Evolutionary conservation across 2,797 vertebrate genomes (phyloP).

Genomic region (Mus caroli): DNA sequence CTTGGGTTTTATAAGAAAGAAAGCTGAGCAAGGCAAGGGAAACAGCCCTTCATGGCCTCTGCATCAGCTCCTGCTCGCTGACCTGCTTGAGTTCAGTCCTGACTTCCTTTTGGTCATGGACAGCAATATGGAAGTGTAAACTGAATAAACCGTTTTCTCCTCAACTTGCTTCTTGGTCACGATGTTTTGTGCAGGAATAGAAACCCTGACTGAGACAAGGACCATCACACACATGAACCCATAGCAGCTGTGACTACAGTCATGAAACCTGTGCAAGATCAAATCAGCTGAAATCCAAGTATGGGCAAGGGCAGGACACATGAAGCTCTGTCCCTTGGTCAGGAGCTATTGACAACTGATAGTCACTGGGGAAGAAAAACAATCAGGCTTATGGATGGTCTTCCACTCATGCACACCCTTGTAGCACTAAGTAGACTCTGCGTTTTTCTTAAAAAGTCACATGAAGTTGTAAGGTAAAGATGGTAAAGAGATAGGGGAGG

Average conservation of each 20-base stretch:
- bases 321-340: not conserved
- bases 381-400: not conserved
- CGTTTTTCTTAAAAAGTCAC: not conserved
- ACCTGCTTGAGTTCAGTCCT: too few species aligned
- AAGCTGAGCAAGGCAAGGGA: too few species aligned
- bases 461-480: not conserved
- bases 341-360: not conserved
- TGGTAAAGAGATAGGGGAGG: not conserved
- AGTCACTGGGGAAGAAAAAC: not conserved
- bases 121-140: too few species aligned
- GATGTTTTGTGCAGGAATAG: too few species aligned
- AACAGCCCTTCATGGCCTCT: too few species aligned
- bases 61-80: too few species aligned
- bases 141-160: too few species aligned
- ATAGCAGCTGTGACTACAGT: not conserved
- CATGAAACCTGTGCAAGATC: not conserved
- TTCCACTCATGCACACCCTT: not conserved
- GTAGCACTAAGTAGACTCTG: not conserved
- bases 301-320: too few species aligned
- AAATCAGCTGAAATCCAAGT: not conserved
- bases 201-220: not conserved
- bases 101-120: too few species aligned
- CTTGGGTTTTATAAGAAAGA: too few species aligned
- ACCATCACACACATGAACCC: not conserved
- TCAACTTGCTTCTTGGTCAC: too few species aligned